phyloP scores from a whole-genome alignment of 2,888 invertebrate species.

The Perizoma affinitatum region DNA sequence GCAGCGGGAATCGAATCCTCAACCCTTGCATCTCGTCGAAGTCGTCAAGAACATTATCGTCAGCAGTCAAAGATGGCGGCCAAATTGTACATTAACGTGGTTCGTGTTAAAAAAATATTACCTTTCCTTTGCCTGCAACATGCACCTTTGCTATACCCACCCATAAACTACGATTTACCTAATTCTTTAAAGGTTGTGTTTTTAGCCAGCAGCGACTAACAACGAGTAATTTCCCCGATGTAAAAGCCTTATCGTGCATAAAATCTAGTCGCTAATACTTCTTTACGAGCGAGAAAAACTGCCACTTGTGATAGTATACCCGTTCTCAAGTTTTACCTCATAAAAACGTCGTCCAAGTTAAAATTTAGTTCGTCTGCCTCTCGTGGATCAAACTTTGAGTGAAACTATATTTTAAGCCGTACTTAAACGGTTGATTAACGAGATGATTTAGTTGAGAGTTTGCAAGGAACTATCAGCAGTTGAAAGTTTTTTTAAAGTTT shows the following conservation, averaged over 20 bases:
- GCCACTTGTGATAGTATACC: slow-evolving; percentile 23
- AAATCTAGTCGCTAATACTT: slow-evolving; percentile 36
- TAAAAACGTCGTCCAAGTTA: slow-evolving; percentile 25
- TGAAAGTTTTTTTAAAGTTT: slow-evolving; percentile 21
- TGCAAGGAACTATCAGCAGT: slow-evolving; percentile 22
- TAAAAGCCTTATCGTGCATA: slow-evolving; percentile 32
- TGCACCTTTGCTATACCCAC: slow-evolving; percentile 10
- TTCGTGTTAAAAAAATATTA: slow-evolving; percentile 11
- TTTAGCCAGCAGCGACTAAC: not conserved
- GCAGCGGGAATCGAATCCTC: too few species aligned
- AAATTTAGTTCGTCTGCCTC: slow-evolving; percentile 27
- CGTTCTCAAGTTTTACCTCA: slow-evolving; percentile 4
- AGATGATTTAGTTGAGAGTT: slow-evolving; percentile 25
- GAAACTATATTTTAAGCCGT: slow-evolving; percentile 64
- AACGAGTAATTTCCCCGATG: slow-evolving; percentile 22
- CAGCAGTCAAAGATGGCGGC: too few species aligned
- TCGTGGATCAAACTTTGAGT: slow-evolving; percentile 55
- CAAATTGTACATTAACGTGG: not conserved
- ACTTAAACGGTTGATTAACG: slow-evolving; percentile 70
- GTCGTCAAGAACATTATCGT: too few species aligned
- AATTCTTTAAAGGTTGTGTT: slow-evolving; percentile 20
- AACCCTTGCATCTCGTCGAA: too few species aligned
- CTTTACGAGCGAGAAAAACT: slow-evolving; percentile 31
- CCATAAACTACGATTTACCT: slow-evolving; percentile 18
- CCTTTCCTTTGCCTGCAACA: slow-evolving; percentile 14